phyloP scores from a whole-genome alignment of 2,113 vertebrate species.

The Daubentonia madagascariensis region DNA sequence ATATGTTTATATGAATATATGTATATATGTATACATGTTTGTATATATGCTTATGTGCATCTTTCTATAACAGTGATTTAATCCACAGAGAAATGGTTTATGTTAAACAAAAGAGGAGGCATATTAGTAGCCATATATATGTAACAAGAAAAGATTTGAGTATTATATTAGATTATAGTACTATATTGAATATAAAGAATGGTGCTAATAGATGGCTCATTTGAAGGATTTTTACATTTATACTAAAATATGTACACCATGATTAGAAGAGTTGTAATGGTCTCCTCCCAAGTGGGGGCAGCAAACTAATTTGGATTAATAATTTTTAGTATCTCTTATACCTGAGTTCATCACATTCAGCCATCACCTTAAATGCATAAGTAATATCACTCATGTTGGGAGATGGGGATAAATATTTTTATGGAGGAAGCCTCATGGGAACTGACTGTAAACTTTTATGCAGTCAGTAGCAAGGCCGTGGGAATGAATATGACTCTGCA shows the following conservation, averaged over 20 bases:
- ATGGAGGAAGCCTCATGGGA: neutral
- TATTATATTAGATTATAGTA: neutral
- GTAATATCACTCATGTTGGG: too few species aligned
- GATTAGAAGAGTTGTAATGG: slow-evolving; percentile 64
- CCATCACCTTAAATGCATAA: neutral
- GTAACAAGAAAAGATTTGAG: neutral
- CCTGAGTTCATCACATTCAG: neutral
- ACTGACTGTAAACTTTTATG: neutral
- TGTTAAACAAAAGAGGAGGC: slow-evolving; percentile 64
- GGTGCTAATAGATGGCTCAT: slow-evolving; percentile 42
- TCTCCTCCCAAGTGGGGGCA: neutral
- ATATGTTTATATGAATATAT: neutral
- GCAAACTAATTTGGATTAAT: neutral
- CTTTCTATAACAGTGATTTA: slow-evolving; percentile 37
- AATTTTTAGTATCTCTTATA: neutral
- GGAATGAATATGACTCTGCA: neutral
- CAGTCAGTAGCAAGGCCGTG: neutral
- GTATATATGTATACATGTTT: too few species aligned
- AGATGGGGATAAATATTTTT: neutral
- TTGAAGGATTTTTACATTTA: slow-evolving; percentile 65
- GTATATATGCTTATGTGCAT: neutral
- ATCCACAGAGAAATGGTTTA: slow-evolving; percentile 59
- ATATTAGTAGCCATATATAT: slow-evolving; percentile 54
- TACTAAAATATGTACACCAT: slow-evolving; percentile 62
- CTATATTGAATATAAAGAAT: slow-evolving; percentile 67